Evolutionary conservation across 2,888 invertebrate species (phyloP), one percentile per base, ranked within the genome.

Genomic region (Trilocha varians): DNA sequence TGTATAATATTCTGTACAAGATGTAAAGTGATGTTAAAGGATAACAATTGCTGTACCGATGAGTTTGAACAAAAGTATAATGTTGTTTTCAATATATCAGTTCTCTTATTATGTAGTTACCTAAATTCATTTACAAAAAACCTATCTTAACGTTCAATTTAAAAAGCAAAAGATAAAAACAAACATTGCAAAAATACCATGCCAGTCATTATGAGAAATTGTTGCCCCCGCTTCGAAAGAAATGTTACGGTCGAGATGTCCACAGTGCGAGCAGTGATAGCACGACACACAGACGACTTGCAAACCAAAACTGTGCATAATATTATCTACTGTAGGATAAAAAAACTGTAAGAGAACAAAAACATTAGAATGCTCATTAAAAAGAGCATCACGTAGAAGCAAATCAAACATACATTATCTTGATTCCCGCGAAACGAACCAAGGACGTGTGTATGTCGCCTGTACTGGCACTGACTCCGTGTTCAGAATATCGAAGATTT

Each of bases 181-280:
- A n/a, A 25, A 25, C 11, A 18, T 18, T 18, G 34, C 5, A 34
- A 34, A 5, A 34, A 8, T 34, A 11, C 13, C 13, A 3, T 34
- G 6, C 13, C 8, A 6, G 1, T 13, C 13, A 11, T 34, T 34
- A 68, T 70, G 67, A 65, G 62, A 69, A 70, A 65, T 62, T 59
- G 63, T 54, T 63, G 55, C 62, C 70, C 65, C 53, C 58, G 61
- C 78, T 75, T 79, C 78, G 65, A 70, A 66, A 70, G 66, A 70
- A 65, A 65, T 70, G 79, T 83, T 67, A 79, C 80, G 84, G 70
- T 83, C 68, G 80, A 73, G 67, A 68, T 74, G 61, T 60, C 55
- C 56, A 61, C 36, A 59, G 56, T 59, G 59, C 57, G 55, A 51
- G 61, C 55, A 55, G 39, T 42, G 52, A 57, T 62, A 53, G 56